phyloP scores from a whole-genome alignment of 2,888 invertebrate genomes.

The Gerosis bhagava region DNA sequence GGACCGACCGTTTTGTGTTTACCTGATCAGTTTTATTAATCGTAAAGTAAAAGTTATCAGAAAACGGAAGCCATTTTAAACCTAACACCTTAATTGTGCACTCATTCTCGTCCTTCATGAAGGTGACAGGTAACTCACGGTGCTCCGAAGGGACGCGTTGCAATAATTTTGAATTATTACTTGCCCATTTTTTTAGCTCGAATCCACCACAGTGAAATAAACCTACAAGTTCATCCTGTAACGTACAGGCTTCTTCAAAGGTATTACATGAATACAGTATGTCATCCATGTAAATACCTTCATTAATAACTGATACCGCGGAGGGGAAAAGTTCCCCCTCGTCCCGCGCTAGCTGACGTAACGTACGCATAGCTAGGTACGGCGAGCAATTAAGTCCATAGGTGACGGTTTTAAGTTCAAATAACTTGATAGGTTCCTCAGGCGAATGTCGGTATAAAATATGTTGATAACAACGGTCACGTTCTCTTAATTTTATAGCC shows the following conservation, averaged over 20 bases:
- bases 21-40: neutral
- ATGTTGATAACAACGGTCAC: constrained; percentile 14
- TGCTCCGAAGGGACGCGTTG: neutral
- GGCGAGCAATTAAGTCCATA: constrained; percentile 25
- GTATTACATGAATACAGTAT: constrained; percentile 16
- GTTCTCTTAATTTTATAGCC: constrained; percentile 2
- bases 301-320: constrained; percentile 3
- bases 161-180: constrained; percentile 16
- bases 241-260: constrained; percentile 15
- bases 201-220: neutral
- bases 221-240: constrained; percentile 16
- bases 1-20: constrained; percentile 5
- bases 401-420: constrained; percentile 23
- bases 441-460: constrained; percentile 8
- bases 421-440: constrained; percentile 5
- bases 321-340: neutral
- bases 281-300: constrained; percentile 21
- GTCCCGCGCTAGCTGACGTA: constrained; percentile 15
- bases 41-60: constrained; percentile 2
- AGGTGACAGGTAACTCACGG: neutral
- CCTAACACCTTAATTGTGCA: constrained; percentile 9
- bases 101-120: neutral
- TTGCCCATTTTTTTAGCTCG: constrained; percentile 15
- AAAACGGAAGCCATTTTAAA: constrained; percentile 6
- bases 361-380: constrained; percentile 17